Base-by-base conservation (phyloP, 2,113 vertebrate species). In the Pelmatolapia mariae region DNA sequence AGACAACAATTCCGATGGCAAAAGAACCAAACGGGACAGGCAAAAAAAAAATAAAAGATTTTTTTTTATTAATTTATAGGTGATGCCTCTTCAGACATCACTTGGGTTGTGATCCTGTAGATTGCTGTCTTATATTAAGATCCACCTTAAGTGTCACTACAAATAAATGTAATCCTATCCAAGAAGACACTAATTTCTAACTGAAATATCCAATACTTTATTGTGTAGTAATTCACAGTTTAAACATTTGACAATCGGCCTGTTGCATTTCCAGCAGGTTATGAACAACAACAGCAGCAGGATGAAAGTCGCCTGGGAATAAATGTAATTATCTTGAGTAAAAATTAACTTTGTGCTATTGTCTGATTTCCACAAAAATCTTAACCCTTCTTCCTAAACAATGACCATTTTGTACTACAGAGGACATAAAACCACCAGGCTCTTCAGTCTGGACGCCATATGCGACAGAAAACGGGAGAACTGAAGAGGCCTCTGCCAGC, bases 381-480 rank as follows among this genome's bases (percentile, higher is more conserved):
- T 31, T 5, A 22, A 18, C 8, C 16, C 40, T 40, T 24, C 15
- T 26, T 52, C 12, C 4, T 73, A 38, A 86, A 40, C 31, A 52
- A 68, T 68, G 52, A 19, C 10, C 9, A 15, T 19, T 63, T 45
- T 71, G 43, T 19, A 19, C 18, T 22, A 38, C 2, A 13, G 45
- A 76, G 5, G 43, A 29, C 54, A 56, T 18, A 68, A 84, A 89
- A 26, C 73, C 76, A 86, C 43, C 61, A 50, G n/a, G 47, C 81
- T 86, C 80, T 87, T 73, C 88, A 45, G 79, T 59, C 76, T 52
- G 40, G 29, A 93, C 95, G 96, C 84, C 92, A 92, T 94, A 92
- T 92, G 93, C 15, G 26, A 91, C 87, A 53, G 50, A 91, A 87
- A 68, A 56, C 36, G 5, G 10, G 83, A 94, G 89, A 92, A 92